Base-by-base conservation (phyloP, 30 jellyfish, hydroid and myxozoan genomes). In the Catostylus mosaicus region DNA sequence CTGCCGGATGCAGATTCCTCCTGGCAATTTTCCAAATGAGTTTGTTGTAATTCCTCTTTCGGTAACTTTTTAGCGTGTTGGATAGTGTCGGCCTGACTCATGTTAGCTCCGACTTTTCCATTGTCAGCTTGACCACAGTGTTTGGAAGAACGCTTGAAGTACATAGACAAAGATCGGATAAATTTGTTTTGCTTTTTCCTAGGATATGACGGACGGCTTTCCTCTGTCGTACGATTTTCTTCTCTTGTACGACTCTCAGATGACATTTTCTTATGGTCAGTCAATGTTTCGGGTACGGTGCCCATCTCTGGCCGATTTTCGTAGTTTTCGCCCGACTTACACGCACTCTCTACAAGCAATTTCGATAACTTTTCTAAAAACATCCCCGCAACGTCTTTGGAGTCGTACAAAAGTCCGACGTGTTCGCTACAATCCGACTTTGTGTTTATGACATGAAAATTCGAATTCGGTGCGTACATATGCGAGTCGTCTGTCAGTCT, bases 401-500 rank as follows among this genome's bases (percentile, higher is more conserved):
- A 51, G 69, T 90, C 97, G 65, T 76, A 79, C 54, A 90, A 33
- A 24, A 90, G 54, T 14, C 97, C 97, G 18, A 84, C 96, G 78
- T 90, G 97, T 59, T 90, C 90, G 50, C 85, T 75, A 22, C 46
- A 79, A 36, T 79, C 89, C 30, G 79, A 82, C 18, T 61, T 51
- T 36, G 93, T 85, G 31, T 84, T 90, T 20, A 90, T 36, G 30
- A 90, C 87, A 46, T 84, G 96, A 71, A 90, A 90, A 46, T 73
- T 70, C 8, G 96, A 63, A 12, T 84, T 77, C 12, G 89, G 97
- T 40, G 97, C 90, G 29, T 71, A 78, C 34, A 90, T 57, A 38
- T 43, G 86, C n/a, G 83, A 48, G 37, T 27, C 40, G 0, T 31
- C 84, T n/a, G 86, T 62, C 89, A 89, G 20, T 60, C 67, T 75